Base-by-base conservation (phyloP, 2,113 vertebrate genomes). In the Sphaerodactylus townsendi region DNA sequence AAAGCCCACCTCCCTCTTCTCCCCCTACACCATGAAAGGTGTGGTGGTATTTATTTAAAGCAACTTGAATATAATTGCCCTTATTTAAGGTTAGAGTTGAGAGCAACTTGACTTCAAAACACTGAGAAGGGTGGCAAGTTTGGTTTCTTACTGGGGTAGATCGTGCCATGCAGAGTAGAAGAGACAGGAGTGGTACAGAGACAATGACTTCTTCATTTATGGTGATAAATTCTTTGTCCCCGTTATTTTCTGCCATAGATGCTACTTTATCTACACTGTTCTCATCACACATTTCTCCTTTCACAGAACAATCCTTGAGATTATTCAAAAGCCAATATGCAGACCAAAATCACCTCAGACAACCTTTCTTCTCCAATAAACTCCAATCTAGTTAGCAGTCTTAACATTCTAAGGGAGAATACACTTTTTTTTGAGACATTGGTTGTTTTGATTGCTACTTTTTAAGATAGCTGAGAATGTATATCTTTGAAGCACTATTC, bases 41-140 rank as follows among this genome's bases (percentile, higher is more conserved):
- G 39, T 64, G 59, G 21, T 48, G 59, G 30, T 37, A 23, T 82
- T 74, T 65, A 93, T 94, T 95, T 96, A 94, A 95, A 94, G 17
- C 90, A 93, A 85, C 91, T 90, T 71, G 86, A 87, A 91, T 88
- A 92, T 94, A 94, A 96, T 92, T 91, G 92, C 68, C 79, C 84
- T 94, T 94, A 92, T 90, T 89, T 85, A 14, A 89, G 84, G 77
- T 74, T 84, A 46, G 86, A 89, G 65, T 10, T 79, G 83, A 78
- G 85, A 68, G 79, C 90, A 90, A 88, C 88, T 90, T 93, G 84
- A 86, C 90, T 90, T 78, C 86, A 17, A 83, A 88, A 76, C 1
- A 59, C 83, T 0, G 56, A 73, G 88, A 84, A 33, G 80, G 85
- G 81, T 79, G 65, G 83, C 75, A 81, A 3, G 13, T 46, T 87